Conservation (phyloP, 2,888 invertebrate genomes). For the Sepioteuthis lessoniana region DNA sequence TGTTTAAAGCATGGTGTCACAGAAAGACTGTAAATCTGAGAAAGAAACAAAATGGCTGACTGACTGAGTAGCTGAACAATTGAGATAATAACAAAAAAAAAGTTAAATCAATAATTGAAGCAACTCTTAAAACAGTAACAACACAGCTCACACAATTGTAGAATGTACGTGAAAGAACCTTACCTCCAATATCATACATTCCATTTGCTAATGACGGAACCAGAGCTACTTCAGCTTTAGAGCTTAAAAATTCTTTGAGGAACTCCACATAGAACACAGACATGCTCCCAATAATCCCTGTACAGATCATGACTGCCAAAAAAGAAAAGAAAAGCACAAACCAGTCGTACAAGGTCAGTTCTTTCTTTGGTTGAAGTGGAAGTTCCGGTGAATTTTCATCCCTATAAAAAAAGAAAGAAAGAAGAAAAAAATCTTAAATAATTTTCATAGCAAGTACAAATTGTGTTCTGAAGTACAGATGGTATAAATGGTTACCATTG, state of each 20-base stretch:
- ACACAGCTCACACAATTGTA: too few species aligned
- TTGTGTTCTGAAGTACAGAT: too few species aligned
- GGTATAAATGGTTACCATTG: too few species aligned
- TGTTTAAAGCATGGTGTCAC: too few species aligned
- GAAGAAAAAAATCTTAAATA: neutral
- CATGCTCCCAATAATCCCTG: neutral
- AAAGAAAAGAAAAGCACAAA: neutral
- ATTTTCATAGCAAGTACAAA: too few species aligned
- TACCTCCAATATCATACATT: slow-evolving; percentile 47
- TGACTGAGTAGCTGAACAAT: too few species aligned
- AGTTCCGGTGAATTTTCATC: neutral
- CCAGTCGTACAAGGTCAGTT: neutral
- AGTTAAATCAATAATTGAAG: too few species aligned
- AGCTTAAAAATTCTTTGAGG: neutral
- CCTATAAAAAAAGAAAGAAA: neutral
- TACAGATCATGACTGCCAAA: slow-evolving; percentile 23
- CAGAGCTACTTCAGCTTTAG: neutral
- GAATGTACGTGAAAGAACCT: neutral
- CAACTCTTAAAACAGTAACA: too few species aligned
- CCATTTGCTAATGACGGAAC: slow-evolving; percentile 43
- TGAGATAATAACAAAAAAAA: too few species aligned
- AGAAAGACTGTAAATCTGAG: too few species aligned
- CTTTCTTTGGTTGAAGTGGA: neutral
- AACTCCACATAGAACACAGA: slow-evolving; percentile 40
- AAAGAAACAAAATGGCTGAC: too few species aligned